A percentile compares a stretch with the other conserved stretches of the same genome.
phyloP scores from a whole-genome alignment of 2,888 invertebrate species.

The Amblyjoppa proteus region DNA sequence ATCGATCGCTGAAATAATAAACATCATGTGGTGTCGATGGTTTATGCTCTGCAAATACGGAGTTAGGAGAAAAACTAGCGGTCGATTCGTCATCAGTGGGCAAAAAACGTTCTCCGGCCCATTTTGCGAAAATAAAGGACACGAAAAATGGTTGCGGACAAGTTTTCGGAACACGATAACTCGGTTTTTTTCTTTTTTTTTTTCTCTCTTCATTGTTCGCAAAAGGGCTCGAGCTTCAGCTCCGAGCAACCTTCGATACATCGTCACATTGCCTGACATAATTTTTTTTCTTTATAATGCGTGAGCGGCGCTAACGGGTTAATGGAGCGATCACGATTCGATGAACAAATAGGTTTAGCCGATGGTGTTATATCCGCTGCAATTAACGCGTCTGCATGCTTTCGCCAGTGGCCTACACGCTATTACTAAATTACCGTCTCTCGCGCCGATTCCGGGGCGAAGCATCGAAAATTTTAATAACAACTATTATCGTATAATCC shows the following conservation, averaged over 20 bases:
- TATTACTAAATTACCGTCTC: not conserved
- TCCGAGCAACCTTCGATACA: no score
- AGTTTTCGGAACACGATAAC: no score
- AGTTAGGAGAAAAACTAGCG: not conserved
- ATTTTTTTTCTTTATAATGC: no score
- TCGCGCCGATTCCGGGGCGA: not conserved
- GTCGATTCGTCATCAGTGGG: not conserved
- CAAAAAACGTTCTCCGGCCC: not conserved
- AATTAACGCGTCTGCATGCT: not conserved
- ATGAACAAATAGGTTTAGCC: not conserved
- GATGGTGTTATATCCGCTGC: not conserved
- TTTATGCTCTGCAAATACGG: not conserved
- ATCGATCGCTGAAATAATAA: not conserved
- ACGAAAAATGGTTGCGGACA: no score
- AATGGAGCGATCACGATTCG: not conserved
- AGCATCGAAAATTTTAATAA: constrained; percentile 20
- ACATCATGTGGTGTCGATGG: not conserved
- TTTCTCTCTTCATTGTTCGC: no score
- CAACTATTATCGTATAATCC: not conserved
- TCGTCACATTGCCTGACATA: no score
- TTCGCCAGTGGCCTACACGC: not conserved
- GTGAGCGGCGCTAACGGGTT: no score
- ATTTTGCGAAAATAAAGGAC: no score
- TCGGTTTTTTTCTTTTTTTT: no score
- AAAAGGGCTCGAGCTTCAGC: no score